These are phyloP conservation scores for Zaprionus gabonicus DNA, from an alignment of 1,140 invertebrate species.

Conservation along the genomic window DNA sequence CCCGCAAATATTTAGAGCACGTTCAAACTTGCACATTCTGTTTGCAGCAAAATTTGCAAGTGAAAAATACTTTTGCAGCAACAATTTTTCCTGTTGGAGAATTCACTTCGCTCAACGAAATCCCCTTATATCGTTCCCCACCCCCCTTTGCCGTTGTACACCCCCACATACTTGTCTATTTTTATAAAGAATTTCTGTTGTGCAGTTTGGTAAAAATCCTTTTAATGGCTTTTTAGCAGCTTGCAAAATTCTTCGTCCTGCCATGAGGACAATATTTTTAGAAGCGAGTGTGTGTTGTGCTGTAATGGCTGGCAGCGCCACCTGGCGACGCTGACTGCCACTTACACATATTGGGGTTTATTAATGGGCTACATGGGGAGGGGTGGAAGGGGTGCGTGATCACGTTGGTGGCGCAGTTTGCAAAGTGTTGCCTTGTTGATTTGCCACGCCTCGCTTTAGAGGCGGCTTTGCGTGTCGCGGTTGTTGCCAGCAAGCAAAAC, in stretches of 20 bases:
- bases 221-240: conserved; percentile 62
- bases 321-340: conserved; percentile 53
- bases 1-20: neutral
- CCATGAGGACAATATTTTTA: conserved; percentile 63
- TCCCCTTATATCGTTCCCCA: neutral
- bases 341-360: conserved; percentile 77
- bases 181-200: conserved; percentile 33
- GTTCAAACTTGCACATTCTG: neutral
- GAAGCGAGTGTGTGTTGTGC: neutral
- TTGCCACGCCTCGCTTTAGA: conserved; percentile 8
- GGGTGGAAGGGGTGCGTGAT: neutral
- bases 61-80: neutral
- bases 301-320: conserved; percentile 32
- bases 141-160: too few relatives aligned
- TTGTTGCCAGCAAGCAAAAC: conserved; percentile 53
- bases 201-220: conserved; percentile 53
- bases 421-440: conserved; percentile 57
- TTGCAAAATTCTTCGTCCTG: conserved; percentile 63
- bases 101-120: neutral
- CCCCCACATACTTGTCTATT: conserved; percentile 39
- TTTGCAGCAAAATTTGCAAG: conserved; percentile 2
- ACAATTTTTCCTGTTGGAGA: neutral
- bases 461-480: conserved; percentile 57
- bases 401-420: conserved; percentile 22
- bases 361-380: conserved; percentile 56